A percentile compares a stretch with the other conserved stretches of the same genome.
Evolutionary conservation across 2,113 vertebrate genomes (phyloP).

Genomic region (Bambusicola thoracicus): DNA sequence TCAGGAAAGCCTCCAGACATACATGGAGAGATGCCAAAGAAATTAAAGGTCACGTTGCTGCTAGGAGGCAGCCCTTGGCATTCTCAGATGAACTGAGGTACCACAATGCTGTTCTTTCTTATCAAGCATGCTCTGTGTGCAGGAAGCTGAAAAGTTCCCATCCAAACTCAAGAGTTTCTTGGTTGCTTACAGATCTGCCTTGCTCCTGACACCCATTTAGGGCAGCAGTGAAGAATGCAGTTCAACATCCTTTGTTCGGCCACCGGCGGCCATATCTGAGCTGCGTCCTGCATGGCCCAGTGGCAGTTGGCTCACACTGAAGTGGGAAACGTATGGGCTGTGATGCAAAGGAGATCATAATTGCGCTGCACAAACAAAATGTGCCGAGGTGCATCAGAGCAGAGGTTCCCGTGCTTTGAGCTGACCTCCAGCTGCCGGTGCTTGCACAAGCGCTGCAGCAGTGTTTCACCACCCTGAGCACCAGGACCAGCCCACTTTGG

Average conservation of each 20-base stretch:
- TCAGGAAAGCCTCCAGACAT: not conserved
- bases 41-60: not conserved
- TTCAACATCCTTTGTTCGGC: not conserved
- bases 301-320: not conserved
- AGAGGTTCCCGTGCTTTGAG: not conserved
- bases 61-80: not conserved
- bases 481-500: not conserved
- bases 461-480: not conserved
- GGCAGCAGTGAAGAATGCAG: not conserved
- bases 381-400: not conserved
- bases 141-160: not conserved
- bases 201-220: not conserved
- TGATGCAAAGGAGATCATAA: not conserved
- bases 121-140: not conserved
- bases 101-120: not conserved
- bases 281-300: not conserved
- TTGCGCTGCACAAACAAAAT: not conserved
- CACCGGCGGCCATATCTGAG: not conserved
- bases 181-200: not conserved
- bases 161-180: not conserved
- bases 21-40: not conserved
- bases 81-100: not conserved
- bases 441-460: not conserved
- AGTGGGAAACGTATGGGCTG: not conserved
- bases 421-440: not conserved